Conservation (phyloP, 2,888 invertebrate genomes). For the Rhopalosiphum nymphaeae region DNA sequence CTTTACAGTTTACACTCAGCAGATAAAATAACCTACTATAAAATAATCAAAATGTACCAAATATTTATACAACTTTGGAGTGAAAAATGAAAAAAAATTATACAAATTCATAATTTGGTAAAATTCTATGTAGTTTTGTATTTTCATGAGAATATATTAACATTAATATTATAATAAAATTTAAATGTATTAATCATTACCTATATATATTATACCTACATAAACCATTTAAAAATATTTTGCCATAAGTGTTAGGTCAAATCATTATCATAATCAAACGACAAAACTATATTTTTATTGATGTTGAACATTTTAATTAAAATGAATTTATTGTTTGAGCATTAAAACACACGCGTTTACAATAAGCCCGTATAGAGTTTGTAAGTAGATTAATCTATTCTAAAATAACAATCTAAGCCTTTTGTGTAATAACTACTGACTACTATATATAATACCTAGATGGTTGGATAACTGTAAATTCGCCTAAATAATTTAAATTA, state of each 20-base stretch:
- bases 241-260: constrained; percentile 19
- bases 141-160: background rate
- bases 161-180: background rate
- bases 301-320: constrained; percentile 7
- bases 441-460: background rate
- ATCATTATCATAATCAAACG: background rate
- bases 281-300: background rate
- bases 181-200: background rate
- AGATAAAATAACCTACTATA: background rate
- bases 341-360: background rate
- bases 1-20: too few species aligned
- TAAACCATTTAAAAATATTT: background rate
- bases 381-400: constrained; percentile 4
- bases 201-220: background rate
- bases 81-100: background rate
- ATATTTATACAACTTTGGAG: background rate
- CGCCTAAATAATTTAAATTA: constrained; percentile 24
- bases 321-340: background rate
- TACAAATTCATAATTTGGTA: background rate
- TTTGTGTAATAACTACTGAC: constrained; percentile 8
- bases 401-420: background rate
- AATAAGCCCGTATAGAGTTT: background rate
- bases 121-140: background rate
- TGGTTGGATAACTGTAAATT: constrained; percentile 7
- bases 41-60: background rate